Base-by-base conservation (phyloP, 2,888 invertebrate genomes). In the Leptura quadrifasciata region DNA sequence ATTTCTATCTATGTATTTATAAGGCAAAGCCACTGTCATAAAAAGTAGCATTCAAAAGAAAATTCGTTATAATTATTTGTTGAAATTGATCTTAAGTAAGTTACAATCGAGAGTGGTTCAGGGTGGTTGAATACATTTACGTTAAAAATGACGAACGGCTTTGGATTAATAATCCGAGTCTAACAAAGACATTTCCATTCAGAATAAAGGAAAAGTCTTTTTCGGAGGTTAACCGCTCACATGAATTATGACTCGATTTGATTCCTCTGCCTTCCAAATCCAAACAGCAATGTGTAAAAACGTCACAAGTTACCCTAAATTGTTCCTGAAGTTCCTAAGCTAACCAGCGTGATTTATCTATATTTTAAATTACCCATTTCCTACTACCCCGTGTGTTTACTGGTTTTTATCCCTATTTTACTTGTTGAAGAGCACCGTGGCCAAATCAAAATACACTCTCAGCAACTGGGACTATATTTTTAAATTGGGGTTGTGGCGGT, bases 341-440 rank as follows among this genome's bases (percentile, higher is more conserved):
- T 52, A 65, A 65, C 65, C 27, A 31, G 17, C 17, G 58, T 69
- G 69, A 69, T 69, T 69, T 69, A 69, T 69, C 35, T 31, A 39
- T 55, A 21, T 39, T 58, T 55, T 57, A 58, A 47, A 69, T 69
- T 52, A 24, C 65, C 65, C 52, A 24, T 52, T 65, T 65, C 65
- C 52, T 52, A 24, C 65, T 52, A 21, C 24, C 20, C 65, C 24
- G n/a, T 27, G 24, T 65, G 54, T 65, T n/a, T 64, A 35, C 35
- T 18, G 54, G n/a, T 54, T 17, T 55, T n/a, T n/a, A 47, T 31
- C 35, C 39, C 58, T 15, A 24, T 39, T 39, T 39, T 35, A 58
- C 69, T 58, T 58, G 58, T 69, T 58, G 18, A 39, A 24, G 69
- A 24, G 17, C 20, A 31, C 15, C 57, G 27, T n/a, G 20, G 35